phyloP scores from a whole-genome alignment of 2,113 vertebrate genomes.

The Paralichthys olivaceus region DNA sequence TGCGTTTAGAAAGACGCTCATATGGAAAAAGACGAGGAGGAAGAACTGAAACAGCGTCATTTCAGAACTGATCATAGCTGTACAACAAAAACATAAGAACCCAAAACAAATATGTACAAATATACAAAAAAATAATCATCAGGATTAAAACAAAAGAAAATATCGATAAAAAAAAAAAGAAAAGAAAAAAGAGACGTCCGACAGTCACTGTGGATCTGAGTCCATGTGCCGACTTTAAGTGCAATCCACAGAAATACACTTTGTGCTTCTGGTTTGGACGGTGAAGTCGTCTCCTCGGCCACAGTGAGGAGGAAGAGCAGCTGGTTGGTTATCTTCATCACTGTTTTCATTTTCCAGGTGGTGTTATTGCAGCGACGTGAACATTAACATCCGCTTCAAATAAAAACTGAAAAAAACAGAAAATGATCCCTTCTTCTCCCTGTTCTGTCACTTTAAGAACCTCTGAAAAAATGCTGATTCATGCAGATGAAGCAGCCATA shows the following conservation, averaged over 20 bases:
- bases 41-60: conserved; percentile 34
- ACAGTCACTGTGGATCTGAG: neutral
- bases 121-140: conserved; percentile 45
- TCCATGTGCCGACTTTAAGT: conserved; percentile 42
- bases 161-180: conserved; percentile 18
- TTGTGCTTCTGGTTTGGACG: neutral
- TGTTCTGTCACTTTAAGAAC: neutral
- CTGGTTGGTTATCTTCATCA: conserved; percentile 56
- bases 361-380: conserved; percentile 23
- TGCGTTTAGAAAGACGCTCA: neutral
- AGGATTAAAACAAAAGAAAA: conserved; percentile 41
- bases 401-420: neutral
- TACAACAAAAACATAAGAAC: conserved; percentile 41
- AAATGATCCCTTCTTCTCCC: conserved; percentile 59
- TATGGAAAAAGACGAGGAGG: neutral
- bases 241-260: conserved; percentile 47
- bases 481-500: neutral
- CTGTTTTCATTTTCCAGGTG: neutral
- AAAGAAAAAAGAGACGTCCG: conserved; percentile 19
- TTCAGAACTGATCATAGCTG: conserved; percentile 44
- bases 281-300: neutral
- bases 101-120: conserved; percentile 69
- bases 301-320: conserved; percentile 41
- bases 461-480: neutral
- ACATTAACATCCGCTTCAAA: neutral